Conservation (phyloP, 2,113 vertebrate genomes). For the Puffinus mauretanicus region DNA sequence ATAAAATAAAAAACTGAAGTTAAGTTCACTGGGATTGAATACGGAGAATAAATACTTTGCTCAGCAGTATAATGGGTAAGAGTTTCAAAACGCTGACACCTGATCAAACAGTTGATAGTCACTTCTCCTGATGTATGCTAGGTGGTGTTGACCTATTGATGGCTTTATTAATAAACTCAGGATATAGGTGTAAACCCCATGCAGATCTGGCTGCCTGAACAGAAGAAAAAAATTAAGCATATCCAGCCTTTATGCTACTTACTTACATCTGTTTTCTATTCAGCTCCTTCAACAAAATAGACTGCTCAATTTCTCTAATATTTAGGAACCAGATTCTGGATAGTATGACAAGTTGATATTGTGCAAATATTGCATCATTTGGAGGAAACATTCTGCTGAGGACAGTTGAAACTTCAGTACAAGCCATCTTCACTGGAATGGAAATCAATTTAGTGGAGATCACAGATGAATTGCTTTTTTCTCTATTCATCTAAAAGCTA, state of each 20-base stretch:
- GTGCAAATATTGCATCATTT: not conserved
- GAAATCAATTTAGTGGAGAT: constrained; percentile 5
- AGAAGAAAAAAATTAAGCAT: not conserved
- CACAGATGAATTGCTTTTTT: constrained; percentile 20
- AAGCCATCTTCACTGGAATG: not conserved
- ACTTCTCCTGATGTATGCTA: not conserved
- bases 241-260: not conserved
- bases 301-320: not conserved
- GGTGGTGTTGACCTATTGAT: not conserved
- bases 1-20: not conserved
- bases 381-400: not conserved
- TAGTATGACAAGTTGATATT: not conserved
- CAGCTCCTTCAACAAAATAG: not conserved
- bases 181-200: not conserved
- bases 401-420: not conserved
- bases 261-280: not conserved
- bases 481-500: not conserved
- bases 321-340: not conserved
- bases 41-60: not conserved
- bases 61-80: not conserved
- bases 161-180: not conserved
- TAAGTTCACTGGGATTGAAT: not conserved
- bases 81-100: not conserved
- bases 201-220: not conserved
- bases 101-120: not conserved